Evolutionary conservation across 2,888 invertebrate species (phyloP), one percentile per base, ranked within the genome.

Genomic region (Agonum fuliginosum): DNA sequence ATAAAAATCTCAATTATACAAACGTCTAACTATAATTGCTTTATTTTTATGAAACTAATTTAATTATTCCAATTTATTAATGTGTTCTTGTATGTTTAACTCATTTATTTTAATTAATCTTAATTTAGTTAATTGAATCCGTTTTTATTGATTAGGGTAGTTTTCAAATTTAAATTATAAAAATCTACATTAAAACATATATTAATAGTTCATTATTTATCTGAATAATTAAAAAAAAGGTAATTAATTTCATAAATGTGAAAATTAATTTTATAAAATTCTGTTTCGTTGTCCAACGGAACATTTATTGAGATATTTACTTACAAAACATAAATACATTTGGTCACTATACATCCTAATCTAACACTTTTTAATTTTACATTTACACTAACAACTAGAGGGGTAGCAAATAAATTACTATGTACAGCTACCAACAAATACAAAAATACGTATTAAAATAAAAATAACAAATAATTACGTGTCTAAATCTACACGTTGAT

Each of bases 291-390:
- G 34, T 70, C 43, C 48, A 70, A 70, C 24, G 14, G 46, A 70
- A 70, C 24, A 46, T 67, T 67, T 67, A 54, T 72, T 72, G 20
- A 12, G 41, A 48, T 48, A 43, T 43, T 37, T 73, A 62, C 41
- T 67, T 75, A 75, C 48, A 75, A 67, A 75, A 75, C 75, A 75
- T 73, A 75, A 54, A 70, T 73, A 75, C 67, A 67, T 67, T 67
- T 75, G 67, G 46, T 67, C 75, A 75, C 67, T 73, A 62, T 73
- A 73, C 73, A 73, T 73, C 22, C 24, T 54, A 54, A 54, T 4
- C 54, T 54, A 54, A 54, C 54, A 54, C 22, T 22, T 12, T 14
- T 54, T 54, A 30, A 62, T 62, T 30, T 62, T 46, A 43, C 17
- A 70, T 22, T 70, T 46, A 70, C n/a, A n/a, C 22, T 24, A 27